Evolutionary conservation across 2,888 invertebrate genomes (phyloP).

Genomic region (Eristalis intricaria): DNA sequence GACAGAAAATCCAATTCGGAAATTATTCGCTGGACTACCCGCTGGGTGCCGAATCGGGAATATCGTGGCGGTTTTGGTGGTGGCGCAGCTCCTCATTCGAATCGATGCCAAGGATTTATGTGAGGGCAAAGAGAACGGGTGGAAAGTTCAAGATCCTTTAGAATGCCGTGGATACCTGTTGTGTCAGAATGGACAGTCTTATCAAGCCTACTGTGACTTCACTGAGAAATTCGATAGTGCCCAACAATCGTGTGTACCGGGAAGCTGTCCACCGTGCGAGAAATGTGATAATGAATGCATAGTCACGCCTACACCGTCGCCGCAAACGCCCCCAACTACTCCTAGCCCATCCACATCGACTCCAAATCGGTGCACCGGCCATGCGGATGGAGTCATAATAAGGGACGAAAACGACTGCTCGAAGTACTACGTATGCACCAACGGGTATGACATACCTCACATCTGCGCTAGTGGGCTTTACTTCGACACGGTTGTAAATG

Average conservation of each 20-base stretch:
- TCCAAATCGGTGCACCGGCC: not conserved
- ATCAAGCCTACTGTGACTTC: slow-evolving; percentile 55
- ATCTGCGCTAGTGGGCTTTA: not conserved
- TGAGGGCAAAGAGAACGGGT: slow-evolving; percentile 39
- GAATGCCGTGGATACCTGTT: slow-evolving; percentile 71
- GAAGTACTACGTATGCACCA: not conserved
- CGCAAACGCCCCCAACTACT: not conserved
- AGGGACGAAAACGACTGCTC: not conserved
- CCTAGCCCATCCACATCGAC: not conserved
- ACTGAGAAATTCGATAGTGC: slow-evolving; percentile 44
- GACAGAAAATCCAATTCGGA: not conserved
- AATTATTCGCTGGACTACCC: not conserved
- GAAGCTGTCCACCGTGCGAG: slow-evolving; percentile 71
- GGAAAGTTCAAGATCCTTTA: slow-evolving; percentile 58
- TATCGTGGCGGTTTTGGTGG: not conserved
- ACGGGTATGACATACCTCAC: not conserved
- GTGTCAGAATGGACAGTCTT: slow-evolving; percentile 34
- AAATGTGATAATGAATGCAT: slow-evolving; percentile 9
- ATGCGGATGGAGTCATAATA: not conserved
- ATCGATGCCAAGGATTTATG: slow-evolving; percentile 20
- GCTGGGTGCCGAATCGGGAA: not conserved
- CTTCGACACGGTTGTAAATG: not conserved
- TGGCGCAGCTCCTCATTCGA: not conserved
- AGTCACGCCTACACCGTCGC: not conserved
- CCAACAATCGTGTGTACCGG: slow-evolving; percentile 47